These are phyloP conservation scores for Mayetiola destructor DNA, from an alignment of 2,888 invertebrate species.

Conservation along the genomic window DNA sequence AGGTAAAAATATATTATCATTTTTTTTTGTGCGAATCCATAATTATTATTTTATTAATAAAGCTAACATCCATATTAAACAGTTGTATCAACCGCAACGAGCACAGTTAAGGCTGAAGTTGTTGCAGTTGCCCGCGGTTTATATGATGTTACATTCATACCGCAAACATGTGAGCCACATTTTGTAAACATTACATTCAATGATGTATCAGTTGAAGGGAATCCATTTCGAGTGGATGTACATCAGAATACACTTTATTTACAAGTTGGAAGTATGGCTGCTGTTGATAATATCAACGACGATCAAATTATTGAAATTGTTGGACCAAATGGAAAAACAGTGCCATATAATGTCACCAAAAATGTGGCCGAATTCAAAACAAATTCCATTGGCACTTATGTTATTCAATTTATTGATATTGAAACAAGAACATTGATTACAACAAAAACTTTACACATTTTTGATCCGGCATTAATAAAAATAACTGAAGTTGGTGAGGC, in stretches of 20 bases:
- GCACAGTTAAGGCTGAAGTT: conserved; percentile 81
- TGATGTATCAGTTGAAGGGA: conserved; percentile 78
- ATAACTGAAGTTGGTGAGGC: conserved; percentile 62
- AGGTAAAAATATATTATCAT: no score
- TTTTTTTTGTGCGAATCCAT: no score
- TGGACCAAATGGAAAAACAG: conserved; percentile 47
- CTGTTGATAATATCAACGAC: conserved; percentile 47
- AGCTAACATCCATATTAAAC: no score
- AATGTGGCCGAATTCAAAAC: conserved; percentile 64
- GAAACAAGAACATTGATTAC: conserved; percentile 46
- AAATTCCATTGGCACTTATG: conserved; percentile 57
- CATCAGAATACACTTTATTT: conserved; percentile 57
- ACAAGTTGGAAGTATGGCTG: conserved; percentile 46
- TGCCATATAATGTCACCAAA: conserved; percentile 44
- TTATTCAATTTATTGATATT: conserved; percentile 49
- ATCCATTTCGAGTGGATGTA: conserved; percentile 73
- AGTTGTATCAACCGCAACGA: conserved; percentile 81
- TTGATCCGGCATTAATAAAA: conserved; percentile 60
- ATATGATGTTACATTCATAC: conserved; percentile 84
- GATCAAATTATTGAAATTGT: conserved; percentile 50
- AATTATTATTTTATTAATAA: no score
- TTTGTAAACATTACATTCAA: conserved; percentile 90
- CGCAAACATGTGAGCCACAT: conserved; percentile 77
- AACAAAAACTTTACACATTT: conserved; percentile 57
- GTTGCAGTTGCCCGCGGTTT: conserved; percentile 76